Evolutionary conservation across 2,888 invertebrate genomes (phyloP).

Genomic region (Parnassius mnemosyne): DNA sequence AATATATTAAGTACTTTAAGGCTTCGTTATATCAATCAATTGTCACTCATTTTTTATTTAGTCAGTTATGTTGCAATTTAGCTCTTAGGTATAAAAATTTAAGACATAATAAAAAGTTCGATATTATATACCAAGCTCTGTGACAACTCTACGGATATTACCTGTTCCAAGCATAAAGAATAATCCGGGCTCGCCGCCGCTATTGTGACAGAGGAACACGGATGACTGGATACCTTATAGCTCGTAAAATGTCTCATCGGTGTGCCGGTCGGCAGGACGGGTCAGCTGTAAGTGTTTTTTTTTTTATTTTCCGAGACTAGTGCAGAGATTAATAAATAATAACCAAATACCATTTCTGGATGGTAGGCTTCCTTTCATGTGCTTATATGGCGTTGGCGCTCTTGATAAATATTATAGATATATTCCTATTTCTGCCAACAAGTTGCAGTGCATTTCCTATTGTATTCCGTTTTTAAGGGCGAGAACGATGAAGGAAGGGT

Average conservation of each 20-base stretch:
- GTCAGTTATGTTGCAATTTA: no score
- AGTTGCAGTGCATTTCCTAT: no score
- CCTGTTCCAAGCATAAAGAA: slow-evolving; percentile 71
- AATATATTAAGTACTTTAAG: no score
- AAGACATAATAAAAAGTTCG: no score
- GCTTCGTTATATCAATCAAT: no score
- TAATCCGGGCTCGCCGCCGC: slow-evolving; percentile 61
- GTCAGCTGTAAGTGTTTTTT: slow-evolving; percentile 47
- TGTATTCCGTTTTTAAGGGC: no score
- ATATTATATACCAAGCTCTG: background rate
- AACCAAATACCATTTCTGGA: slow-evolving; percentile 25
- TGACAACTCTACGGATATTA: slow-evolving; percentile 61
- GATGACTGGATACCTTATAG: slow-evolving; percentile 61
- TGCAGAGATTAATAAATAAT: slow-evolving; percentile 31
- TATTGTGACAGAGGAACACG: slow-evolving; percentile 57
- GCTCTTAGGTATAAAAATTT: no score
- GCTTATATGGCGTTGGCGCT: no score
- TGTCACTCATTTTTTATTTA: no score
- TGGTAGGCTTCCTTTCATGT: background rate
- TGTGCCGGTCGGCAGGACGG: slow-evolving; percentile 37
- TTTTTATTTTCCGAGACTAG: slow-evolving; percentile 41
- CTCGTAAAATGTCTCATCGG: slow-evolving; percentile 54
- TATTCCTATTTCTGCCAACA: no score
- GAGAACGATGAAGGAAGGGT: no score
- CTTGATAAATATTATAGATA: no score